Percentiles rank a stretch among this genome's conserved stretches.
These are phyloP conservation scores for Limosa lapponica DNA, from an alignment of 2,797 vertebrate species.

Conservation along the genomic window DNA sequence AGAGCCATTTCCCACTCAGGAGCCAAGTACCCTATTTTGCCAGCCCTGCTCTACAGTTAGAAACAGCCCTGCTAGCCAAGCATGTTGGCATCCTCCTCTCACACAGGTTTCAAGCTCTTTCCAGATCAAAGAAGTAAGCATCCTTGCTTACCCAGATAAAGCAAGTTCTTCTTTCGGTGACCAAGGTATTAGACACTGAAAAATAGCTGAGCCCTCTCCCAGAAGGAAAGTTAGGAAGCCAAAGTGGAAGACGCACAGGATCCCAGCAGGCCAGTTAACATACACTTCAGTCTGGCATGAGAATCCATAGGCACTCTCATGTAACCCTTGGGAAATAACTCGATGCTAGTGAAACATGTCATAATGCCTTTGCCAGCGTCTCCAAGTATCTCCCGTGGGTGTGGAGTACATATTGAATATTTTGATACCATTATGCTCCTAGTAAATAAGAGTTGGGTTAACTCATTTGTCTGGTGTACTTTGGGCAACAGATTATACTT, in stretches of 20 bases:
- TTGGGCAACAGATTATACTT: background rate
- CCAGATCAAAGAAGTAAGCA: accelerated
- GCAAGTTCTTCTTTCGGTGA: background rate
- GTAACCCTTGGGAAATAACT: background rate
- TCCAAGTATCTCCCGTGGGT: background rate
- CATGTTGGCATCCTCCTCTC: background rate
- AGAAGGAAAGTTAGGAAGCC: background rate
- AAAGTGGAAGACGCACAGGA: background rate
- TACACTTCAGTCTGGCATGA: background rate
- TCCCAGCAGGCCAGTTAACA: background rate
- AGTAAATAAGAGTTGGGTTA: background rate
- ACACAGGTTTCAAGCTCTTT: background rate
- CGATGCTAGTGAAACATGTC: background rate
- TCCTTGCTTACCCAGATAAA: background rate
- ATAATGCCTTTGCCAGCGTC: background rate
- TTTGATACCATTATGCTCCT: background rate
- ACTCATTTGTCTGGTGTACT: accelerated
- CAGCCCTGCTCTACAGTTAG: background rate
- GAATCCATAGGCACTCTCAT: background rate
- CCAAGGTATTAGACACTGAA: background rate
- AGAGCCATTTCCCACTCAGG: background rate
- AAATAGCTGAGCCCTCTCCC: background rate
- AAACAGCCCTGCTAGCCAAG: background rate
- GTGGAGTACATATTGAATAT: background rate
- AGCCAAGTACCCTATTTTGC: background rate